Evolutionary conservation across 2,888 invertebrate species (phyloP).

Genomic region (Biston betularia): DNA sequence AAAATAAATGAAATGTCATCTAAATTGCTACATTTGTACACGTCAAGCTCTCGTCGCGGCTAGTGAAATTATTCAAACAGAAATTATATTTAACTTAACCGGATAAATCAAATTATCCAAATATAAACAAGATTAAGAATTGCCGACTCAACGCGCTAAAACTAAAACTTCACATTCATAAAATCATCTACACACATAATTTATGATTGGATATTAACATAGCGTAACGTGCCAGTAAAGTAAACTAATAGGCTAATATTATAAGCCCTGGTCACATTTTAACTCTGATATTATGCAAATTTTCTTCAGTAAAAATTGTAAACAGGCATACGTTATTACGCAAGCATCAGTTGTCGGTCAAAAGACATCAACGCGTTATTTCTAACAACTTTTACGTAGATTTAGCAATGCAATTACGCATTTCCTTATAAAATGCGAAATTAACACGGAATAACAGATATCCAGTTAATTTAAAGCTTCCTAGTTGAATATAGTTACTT

Average conservation of each 20-base stretch:
- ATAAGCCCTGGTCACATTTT: slow-evolving; percentile 12
- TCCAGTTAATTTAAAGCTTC: slow-evolving; percentile 69
- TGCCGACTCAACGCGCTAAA: background rate
- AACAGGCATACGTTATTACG: slow-evolving; percentile 37
- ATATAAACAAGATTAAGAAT: slow-evolving; percentile 13
- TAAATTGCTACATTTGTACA: no score
- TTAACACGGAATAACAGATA: slow-evolving; percentile 60
- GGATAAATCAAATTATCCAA: slow-evolving; percentile 1
- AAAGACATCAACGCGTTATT: slow-evolving; percentile 62
- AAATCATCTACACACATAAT: slow-evolving; percentile 16
- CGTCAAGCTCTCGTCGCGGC: no score
- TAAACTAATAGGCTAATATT: slow-evolving; percentile 34
- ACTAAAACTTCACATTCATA: slow-evolving; percentile 9
- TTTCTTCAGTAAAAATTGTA: slow-evolving; percentile 38
- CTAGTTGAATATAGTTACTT: slow-evolving; percentile 67
- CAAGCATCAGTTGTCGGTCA: slow-evolving; percentile 44
- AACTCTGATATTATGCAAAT: slow-evolving; percentile 50
- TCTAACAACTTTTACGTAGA: slow-evolving; percentile 27
- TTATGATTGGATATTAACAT: slow-evolving; percentile 22
- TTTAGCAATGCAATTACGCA: slow-evolving; percentile 6
- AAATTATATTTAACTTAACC: background rate
- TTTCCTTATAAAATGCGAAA: slow-evolving; percentile 17
- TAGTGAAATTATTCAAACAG: no score
- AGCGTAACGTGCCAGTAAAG: slow-evolving; percentile 22
- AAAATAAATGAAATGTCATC: no score